Percentiles rank a stretch among this genome's conserved stretches.
Evolutionary conservation across 2,797 vertebrate genomes (phyloP).

Genomic region (Phrynocephalus vlangalii): DNA sequence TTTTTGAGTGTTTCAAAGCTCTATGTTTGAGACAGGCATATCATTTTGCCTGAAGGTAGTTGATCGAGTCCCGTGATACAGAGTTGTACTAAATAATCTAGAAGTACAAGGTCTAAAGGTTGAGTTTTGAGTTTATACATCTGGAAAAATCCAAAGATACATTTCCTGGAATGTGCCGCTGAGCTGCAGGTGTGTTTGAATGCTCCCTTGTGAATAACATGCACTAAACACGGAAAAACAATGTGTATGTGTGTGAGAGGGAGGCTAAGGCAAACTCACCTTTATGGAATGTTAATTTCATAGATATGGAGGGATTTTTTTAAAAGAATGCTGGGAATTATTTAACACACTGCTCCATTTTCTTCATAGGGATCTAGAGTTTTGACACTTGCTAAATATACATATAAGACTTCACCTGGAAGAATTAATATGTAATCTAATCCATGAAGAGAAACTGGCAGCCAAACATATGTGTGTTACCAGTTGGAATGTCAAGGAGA

Average conservation of each 20-base stretch:
- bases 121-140: neutral
- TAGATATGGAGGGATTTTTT: neutral
- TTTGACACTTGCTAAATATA: neutral
- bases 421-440: conserved; percentile 6
- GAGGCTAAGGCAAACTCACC: neutral
- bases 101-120: neutral
- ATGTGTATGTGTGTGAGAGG: too few relatives aligned
- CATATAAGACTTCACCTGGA: neutral
- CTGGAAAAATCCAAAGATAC: neutral
- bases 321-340: neutral
- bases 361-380: neutral
- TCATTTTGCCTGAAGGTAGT: too few relatives aligned
- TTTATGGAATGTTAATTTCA: neutral
- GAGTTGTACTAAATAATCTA: neutral
- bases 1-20: neutral
- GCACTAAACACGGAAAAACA: neutral
- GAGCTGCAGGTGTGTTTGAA: neutral
- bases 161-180: neutral
- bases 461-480: neutral
- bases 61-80: too few relatives aligned
- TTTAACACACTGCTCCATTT: neutral
- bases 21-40: too few relatives aligned
- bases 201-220: neutral
- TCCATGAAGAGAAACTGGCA: neutral
- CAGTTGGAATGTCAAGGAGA: conserved; percentile 9